A percentile compares a stretch with the other conserved stretches of the same genome.
phyloP scores from a whole-genome alignment of 2,113 vertebrate species.

The Sigmodon hispidus region DNA sequence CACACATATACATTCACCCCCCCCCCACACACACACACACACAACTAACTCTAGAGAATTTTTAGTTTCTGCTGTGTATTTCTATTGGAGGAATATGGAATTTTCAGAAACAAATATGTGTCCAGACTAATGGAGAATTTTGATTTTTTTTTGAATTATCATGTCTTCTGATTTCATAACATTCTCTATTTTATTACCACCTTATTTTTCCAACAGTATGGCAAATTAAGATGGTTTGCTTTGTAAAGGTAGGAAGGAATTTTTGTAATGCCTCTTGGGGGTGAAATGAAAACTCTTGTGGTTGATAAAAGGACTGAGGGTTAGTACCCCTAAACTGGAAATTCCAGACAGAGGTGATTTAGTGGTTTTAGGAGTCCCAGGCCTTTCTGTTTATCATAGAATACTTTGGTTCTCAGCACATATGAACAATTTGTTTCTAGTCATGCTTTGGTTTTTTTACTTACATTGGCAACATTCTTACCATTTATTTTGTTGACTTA shows the following conservation, averaged over 20 bases:
- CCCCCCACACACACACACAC: too few relatives aligned
- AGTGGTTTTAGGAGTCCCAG: background rate
- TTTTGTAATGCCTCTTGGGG: conserved; percentile 45
- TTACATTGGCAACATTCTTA: conserved; percentile 42
- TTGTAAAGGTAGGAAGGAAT: conserved; percentile 58
- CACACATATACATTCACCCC: background rate
- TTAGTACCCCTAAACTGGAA: background rate
- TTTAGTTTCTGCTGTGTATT: background rate
- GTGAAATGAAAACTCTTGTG: conserved; percentile 59
- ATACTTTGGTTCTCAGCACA: conserved; percentile 43
- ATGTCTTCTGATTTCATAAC: conserved; percentile 37
- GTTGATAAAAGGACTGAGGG: background rate
- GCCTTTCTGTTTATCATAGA: background rate
- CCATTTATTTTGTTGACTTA: conserved; percentile 45
- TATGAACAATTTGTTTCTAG: conserved; percentile 50
- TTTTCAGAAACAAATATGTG: conserved; percentile 44
- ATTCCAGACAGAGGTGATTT: background rate
- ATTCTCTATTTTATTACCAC: background rate
- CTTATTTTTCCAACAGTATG: conserved; percentile 54
- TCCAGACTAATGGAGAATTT: background rate
- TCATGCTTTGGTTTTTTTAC: background rate
- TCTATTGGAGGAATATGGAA: conserved; percentile 1
- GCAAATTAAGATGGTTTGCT: conserved; percentile 59
- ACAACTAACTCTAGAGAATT: background rate
- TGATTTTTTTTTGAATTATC: background rate